phyloP scores from a whole-genome alignment of 2,888 invertebrate species.

The Spilarctia lutea region DNA sequence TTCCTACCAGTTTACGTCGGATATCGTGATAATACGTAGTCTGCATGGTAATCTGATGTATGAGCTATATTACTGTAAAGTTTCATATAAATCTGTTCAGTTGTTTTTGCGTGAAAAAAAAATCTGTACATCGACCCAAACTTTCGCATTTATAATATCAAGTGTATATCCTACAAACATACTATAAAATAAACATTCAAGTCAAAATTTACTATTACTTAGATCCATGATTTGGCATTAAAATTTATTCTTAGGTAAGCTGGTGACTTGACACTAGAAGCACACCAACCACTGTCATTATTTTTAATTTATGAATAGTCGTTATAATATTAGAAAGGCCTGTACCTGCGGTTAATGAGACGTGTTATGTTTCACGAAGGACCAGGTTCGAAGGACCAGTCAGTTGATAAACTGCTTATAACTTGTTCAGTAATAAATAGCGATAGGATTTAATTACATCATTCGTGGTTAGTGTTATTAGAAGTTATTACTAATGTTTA shows the following conservation, averaged over 20 bases:
- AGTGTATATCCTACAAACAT: too few species aligned
- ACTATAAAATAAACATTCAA: too few species aligned
- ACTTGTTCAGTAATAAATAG: conserved; percentile 18
- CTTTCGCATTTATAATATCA: too few species aligned
- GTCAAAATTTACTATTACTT: too few species aligned
- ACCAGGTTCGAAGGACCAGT: conserved; percentile 21
- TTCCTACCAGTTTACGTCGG: too few species aligned
- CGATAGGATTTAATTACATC: conserved; percentile 12
- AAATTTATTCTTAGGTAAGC: neutral
- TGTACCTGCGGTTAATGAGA: conserved; percentile 39
- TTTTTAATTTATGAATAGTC: neutral
- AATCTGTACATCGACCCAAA: too few species aligned
- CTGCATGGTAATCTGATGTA: too few species aligned
- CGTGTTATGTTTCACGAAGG: conserved; percentile 36
- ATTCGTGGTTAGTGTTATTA: neutral
- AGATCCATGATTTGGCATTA: too few species aligned
- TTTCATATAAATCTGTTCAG: too few species aligned
- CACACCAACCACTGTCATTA: neutral
- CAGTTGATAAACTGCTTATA: conserved; percentile 35
- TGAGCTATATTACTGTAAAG: too few species aligned
- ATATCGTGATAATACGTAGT: too few species aligned
- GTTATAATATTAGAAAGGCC: neutral
- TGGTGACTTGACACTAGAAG: neutral
- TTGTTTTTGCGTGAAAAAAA: too few species aligned
- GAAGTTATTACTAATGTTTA: neutral